Evolutionary conservation across 2,113 vertebrate species (phyloP).

Genomic region (Prionailurus bengalensis): DNA sequence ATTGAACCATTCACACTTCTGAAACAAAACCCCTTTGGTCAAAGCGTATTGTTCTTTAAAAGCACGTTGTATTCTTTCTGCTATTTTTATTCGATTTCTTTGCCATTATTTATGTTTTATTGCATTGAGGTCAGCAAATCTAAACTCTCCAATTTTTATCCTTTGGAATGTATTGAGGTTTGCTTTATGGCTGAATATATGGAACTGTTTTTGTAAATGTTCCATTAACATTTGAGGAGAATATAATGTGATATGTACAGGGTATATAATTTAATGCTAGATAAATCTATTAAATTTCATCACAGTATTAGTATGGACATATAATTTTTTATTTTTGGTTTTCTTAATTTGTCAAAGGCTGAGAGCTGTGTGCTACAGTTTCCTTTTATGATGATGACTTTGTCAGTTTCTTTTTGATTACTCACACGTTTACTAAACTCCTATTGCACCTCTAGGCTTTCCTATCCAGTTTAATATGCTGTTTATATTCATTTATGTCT

Average conservation of each 20-base stretch:
- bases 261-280: background rate
- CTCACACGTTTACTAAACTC: slow-evolving; percentile 17
- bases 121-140: slow-evolving; percentile 20
- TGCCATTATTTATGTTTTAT: slow-evolving; percentile 6
- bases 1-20: background rate
- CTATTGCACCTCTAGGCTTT: background rate
- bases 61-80: background rate
- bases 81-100: slow-evolving; percentile 25
- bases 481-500: background rate
- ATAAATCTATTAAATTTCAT: background rate
- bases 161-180: background rate
- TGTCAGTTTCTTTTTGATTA: slow-evolving; percentile 22
- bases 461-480: background rate
- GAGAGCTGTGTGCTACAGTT: background rate
- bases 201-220: slow-evolving; percentile 49
- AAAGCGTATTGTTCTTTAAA: background rate
- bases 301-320: background rate
- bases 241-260: background rate
- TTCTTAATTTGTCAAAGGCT: background rate
- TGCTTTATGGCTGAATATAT: background rate
- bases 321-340: slow-evolving; percentile 18
- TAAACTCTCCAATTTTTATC: background rate
- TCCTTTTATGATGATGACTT: background rate
- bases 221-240: background rate
- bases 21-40: slow-evolving; percentile 23